These are phyloP conservation scores for Cinclus mexicanus DNA, from an alignment of 2,113 vertebrate genomes.

Conservation along the genomic window DNA sequence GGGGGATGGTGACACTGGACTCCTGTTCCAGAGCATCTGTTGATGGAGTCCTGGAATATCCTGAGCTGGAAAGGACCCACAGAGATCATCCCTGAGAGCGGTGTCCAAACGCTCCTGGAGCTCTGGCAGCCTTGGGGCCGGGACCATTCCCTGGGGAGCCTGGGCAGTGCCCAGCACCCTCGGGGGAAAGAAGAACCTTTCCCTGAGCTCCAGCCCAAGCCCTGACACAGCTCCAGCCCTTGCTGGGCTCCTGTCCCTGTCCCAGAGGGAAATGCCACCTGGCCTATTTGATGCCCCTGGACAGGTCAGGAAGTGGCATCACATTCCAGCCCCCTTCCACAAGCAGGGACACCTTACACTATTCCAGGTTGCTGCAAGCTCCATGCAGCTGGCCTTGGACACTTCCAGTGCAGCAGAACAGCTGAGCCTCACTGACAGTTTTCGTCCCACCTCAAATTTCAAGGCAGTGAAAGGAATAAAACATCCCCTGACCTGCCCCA, in stretches of 20 bases:
- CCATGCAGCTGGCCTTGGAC: not conserved
- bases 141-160: not conserved
- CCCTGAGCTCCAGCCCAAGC: not conserved
- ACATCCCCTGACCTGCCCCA: not conserved
- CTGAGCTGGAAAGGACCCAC: fast-evolving
- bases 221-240: not conserved
- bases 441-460: not conserved
- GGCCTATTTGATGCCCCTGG: not conserved
- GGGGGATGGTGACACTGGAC: fast-evolving
- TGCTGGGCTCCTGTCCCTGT: not conserved
- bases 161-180: not conserved
- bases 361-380: not conserved
- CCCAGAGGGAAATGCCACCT: not conserved
- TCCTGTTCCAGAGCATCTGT: not conserved
- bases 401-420: not conserved
- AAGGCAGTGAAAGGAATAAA: not conserved
- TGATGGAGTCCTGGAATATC: not conserved
- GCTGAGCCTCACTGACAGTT: not conserved
- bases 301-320: not conserved
- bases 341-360: not conserved
- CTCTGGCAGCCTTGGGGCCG: not conserved
- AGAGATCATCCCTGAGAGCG: not conserved
- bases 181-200: not conserved
- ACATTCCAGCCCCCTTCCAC: not conserved
- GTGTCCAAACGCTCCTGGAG: not conserved